phyloP scores from a whole-genome alignment of 2,797 vertebrate species.

The Catamblyrhynchus diadema region DNA sequence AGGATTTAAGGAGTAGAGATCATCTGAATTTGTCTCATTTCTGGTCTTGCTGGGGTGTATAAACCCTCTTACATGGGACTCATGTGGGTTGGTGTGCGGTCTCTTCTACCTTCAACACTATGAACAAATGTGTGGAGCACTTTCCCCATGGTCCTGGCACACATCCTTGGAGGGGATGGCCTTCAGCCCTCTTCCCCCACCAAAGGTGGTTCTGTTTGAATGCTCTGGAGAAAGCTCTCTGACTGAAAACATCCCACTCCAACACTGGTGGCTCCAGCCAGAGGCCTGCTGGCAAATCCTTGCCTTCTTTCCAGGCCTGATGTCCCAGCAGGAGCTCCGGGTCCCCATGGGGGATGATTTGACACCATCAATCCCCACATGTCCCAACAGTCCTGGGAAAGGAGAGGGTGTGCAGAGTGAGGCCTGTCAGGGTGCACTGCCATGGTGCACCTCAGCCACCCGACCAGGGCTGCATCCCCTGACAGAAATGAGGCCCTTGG shows the following conservation, averaged over 20 bases:
- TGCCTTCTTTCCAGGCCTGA: not conserved
- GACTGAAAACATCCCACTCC: not conserved
- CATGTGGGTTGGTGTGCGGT: rapidly evolving
- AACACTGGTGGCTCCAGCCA: not conserved
- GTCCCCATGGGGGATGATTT: not conserved
- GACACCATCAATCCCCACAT: not conserved
- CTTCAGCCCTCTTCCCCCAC: not conserved
- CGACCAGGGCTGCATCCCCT: rapidly evolving
- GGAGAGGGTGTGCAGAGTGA: not conserved
- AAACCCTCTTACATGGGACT: not conserved
- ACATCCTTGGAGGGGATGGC: not conserved
- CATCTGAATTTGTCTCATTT: not conserved
- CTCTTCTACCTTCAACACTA: not conserved
- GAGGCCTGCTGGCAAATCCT: not conserved
- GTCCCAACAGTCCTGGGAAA: not conserved
- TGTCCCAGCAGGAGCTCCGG: not conserved
- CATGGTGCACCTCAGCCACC: not conserved
- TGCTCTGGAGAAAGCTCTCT: not conserved
- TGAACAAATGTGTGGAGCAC: not conserved
- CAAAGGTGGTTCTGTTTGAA: not conserved
- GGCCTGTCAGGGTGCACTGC: rapidly evolving
- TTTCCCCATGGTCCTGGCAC: not conserved
- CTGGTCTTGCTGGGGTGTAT: not conserved
- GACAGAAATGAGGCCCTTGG: not conserved
- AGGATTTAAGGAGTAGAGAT: not conserved